Evolutionary conservation across 2,113 vertebrate species (phyloP).

Genomic region (Anas platyrhynchos): DNA sequence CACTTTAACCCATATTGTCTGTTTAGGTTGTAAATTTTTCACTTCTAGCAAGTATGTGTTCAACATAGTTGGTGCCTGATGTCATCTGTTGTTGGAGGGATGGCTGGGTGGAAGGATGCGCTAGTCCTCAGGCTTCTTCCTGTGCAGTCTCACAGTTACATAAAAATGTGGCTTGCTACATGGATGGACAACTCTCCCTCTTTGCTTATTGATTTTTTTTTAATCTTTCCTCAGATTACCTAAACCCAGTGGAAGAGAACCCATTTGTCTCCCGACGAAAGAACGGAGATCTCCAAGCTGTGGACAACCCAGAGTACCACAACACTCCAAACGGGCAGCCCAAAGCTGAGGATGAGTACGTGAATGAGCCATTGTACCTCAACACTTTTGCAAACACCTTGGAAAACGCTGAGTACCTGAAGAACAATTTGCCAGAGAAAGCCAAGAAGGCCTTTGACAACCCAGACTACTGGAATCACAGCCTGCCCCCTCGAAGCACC

Average conservation of each 20-base stretch:
- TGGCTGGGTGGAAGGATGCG: background rate
- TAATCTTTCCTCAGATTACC: constrained; percentile 81
- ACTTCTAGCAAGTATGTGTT: background rate
- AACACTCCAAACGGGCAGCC: constrained; percentile 83
- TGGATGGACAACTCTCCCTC: background rate
- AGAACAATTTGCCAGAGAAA: constrained; percentile 89
- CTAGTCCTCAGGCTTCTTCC: background rate
- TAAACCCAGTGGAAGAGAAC: constrained; percentile 95
- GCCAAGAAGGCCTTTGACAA: constrained; percentile 97
- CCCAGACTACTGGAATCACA: constrained; percentile 98
- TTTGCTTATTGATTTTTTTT: background rate
- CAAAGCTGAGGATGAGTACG: constrained; percentile 91
- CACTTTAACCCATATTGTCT: background rate
- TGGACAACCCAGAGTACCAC: constrained; percentile 96
- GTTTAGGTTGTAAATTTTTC: background rate
- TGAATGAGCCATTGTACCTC: constrained; percentile 93
- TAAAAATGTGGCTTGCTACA: fast-evolving
- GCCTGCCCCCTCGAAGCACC: constrained; percentile 88
- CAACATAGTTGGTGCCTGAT: background rate
- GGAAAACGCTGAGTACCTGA: constrained; percentile 84
- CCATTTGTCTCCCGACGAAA: constrained; percentile 92
- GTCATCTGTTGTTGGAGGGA: background rate
- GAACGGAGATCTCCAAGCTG: constrained; percentile 89
- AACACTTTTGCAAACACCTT: constrained; percentile 89
- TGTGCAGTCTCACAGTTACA: too few relatives aligned